phyloP scores from a whole-genome alignment of 2,797 vertebrate species.

The Clarias platycephalus region DNA sequence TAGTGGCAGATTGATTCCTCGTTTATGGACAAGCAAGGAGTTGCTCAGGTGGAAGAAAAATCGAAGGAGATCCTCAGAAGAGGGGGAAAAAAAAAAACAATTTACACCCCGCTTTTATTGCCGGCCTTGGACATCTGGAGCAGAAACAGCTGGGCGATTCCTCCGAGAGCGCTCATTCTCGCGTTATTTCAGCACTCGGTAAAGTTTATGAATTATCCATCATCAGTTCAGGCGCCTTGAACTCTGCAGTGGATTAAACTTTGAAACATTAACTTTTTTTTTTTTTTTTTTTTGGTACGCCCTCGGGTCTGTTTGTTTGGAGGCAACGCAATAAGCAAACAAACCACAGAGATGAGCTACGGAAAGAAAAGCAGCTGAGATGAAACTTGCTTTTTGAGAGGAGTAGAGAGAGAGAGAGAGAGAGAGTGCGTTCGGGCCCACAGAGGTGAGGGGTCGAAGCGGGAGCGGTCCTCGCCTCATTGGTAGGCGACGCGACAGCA shows the following conservation, averaged over 20 bases:
- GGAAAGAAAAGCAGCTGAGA: not conserved
- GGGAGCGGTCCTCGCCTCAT: conserved; percentile 48
- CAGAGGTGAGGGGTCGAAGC: conserved; percentile 39
- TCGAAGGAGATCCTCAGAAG: conserved; percentile 30
- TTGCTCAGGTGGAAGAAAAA: conserved; percentile 41
- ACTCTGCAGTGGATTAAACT: conserved; percentile 31
- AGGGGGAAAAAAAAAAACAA: conserved; percentile 12
- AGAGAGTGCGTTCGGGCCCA: conserved; percentile 24
- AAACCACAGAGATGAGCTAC: not conserved
- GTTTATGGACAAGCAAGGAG: conserved; percentile 39
- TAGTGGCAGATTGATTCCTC: conserved; percentile 50
- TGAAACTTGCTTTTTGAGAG: conserved; percentile 26
- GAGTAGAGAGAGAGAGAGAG: not conserved
- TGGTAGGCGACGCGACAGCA: conserved; percentile 54
- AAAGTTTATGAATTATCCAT: conserved; percentile 47
- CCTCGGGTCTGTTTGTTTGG: conserved; percentile 28
- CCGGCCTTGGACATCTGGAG: conserved; percentile 49
- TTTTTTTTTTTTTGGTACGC: not conserved
- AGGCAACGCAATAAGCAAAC: conserved; percentile 10
- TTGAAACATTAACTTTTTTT: not conserved
- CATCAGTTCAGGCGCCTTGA: conserved; percentile 36
- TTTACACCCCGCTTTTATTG: conserved; percentile 41
- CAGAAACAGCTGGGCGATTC: conserved; percentile 46
- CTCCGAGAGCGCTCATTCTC: conserved; percentile 38
- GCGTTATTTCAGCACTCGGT: conserved; percentile 34